Evolutionary conservation across 2,113 vertebrate genomes (phyloP).

Genomic region (Tupaia chinensis): DNA sequence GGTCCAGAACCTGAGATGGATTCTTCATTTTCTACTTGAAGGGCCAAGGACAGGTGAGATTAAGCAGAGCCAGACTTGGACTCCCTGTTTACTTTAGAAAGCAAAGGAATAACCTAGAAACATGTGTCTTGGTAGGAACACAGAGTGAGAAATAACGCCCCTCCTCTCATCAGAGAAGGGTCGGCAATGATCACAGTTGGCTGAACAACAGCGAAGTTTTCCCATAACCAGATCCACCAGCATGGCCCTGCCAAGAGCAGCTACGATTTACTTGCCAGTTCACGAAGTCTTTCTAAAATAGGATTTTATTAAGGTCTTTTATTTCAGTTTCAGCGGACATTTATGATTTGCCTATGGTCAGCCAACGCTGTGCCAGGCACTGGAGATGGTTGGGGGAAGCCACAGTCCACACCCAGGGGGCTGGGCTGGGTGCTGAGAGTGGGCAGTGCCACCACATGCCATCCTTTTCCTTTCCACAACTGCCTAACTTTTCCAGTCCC

Average conservation of each 20-base stretch:
- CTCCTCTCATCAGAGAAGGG: background rate
- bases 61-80: background rate
- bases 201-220: background rate
- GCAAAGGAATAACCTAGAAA: background rate
- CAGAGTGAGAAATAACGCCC: background rate
- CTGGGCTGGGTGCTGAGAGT: background rate
- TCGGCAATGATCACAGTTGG: background rate
- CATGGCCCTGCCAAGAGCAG: constrained; percentile 9
- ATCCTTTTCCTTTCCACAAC: background rate
- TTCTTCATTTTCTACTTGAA: background rate
- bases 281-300: constrained; percentile 25
- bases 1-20: background rate
- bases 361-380: rapidly evolving
- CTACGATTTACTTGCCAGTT: background rate
- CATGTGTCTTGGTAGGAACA: background rate
- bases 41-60: background rate
- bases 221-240: constrained; percentile 19
- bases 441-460: rapidly evolving
- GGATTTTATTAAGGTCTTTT: constrained; percentile 45
- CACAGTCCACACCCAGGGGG: rapidly evolving
- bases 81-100: background rate
- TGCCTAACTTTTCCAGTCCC: background rate
- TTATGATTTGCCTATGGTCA: background rate
- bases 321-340: constrained; percentile 42
- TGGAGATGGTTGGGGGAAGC: background rate